These are phyloP conservation scores for Phoenoteleia sp. DNA, from an alignment of 2,888 invertebrate species.

Conservation along the genomic window DNA sequence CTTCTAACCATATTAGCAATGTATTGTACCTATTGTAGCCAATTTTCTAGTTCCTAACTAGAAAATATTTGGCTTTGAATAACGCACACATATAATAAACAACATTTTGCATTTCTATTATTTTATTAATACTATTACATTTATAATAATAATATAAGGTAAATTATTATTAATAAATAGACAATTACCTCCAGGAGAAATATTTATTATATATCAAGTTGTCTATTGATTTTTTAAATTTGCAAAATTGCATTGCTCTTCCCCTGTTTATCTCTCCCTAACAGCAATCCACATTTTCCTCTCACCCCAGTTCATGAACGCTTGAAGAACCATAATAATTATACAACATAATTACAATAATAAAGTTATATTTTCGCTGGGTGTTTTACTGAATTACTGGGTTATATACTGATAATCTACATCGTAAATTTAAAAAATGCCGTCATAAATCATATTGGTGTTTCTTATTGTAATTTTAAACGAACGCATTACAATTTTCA, in stretches of 20 bases:
- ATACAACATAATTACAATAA: conserved; percentile 47
- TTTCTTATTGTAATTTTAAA: not conserved
- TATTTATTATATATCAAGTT: not conserved
- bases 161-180: no score
- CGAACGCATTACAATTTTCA: no score
- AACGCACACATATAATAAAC: no score
- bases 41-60: no score
- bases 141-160: not conserved
- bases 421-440: not conserved
- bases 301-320: conserved; percentile 41
- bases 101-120: no score
- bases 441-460: not conserved
- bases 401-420: conserved; percentile 12
- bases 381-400: conserved; percentile 20
- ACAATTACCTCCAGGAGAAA: no score
- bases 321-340: conserved; percentile 52
- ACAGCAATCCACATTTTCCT: conserved; percentile 25
- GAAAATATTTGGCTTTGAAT: no score
- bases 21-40: no score
- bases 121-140: no score
- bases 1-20: no score
- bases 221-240: conserved; percentile 37
- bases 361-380: conserved; percentile 27
- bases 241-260: conserved; percentile 13
- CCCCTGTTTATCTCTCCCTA: conserved; percentile 11